phyloP scores from a whole-genome alignment of 2,113 vertebrate genomes.

The Willisornis vidua region DNA sequence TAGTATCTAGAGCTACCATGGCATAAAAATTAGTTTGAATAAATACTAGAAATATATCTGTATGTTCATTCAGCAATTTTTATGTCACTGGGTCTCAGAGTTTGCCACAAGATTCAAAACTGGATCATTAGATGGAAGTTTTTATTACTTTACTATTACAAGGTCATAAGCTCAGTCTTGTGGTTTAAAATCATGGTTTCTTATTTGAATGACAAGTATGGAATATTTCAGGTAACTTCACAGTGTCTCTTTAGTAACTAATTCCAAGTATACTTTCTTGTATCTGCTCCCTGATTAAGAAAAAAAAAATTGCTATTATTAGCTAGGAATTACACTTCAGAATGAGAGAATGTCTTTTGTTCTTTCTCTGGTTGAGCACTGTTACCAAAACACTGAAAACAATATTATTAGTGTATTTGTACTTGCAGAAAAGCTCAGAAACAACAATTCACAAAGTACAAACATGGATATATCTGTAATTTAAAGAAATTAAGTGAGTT shows the following conservation, averaged over 20 bases:
- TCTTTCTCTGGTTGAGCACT: background rate
- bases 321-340: background rate
- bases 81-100: background rate
- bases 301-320: background rate
- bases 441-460: background rate
- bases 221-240: background rate
- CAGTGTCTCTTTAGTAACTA: background rate
- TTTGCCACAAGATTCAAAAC: background rate
- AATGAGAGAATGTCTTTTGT: background rate
- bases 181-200: background rate
- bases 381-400: background rate
- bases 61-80: background rate
- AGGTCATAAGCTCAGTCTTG: background rate
- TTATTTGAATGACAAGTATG: background rate
- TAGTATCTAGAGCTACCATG: background rate
- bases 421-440: background rate
- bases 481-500: background rate
- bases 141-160: background rate
- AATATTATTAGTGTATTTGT: background rate
- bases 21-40: background rate
- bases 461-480: background rate
- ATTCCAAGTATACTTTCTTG: background rate
- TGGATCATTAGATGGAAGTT: background rate
- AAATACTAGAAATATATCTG: background rate
- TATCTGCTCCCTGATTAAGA: background rate